phyloP scores from a whole-genome alignment of 1,140 invertebrate genomes.

The Drosophila sturtevanti region DNA sequence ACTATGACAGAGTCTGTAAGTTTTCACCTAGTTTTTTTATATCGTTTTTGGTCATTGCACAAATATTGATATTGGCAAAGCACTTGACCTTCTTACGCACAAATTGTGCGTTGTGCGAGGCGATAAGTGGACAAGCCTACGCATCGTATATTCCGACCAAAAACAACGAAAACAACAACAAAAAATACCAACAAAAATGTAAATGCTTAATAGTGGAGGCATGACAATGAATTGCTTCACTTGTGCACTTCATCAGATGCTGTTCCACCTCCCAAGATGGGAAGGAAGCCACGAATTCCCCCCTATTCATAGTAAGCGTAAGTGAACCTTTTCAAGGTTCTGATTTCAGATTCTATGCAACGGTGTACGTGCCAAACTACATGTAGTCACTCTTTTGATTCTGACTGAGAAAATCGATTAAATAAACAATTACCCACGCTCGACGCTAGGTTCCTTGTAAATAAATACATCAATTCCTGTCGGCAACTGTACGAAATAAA shows the following conservation, averaged over 20 bases:
- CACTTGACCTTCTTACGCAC: conserved; percentile 37
- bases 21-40: background rate
- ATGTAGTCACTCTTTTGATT: conserved; percentile 43
- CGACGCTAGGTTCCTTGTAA: conserved; percentile 21
- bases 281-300: conserved; percentile 58
- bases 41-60: conserved; percentile 26
- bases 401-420: conserved; percentile 39
- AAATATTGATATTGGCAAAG: conserved; percentile 43
- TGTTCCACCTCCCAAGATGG: conserved; percentile 10
- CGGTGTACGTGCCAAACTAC: conserved; percentile 57
- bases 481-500: conserved; percentile 23
- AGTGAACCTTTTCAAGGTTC: conserved; percentile 74
- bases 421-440: conserved; percentile 40
- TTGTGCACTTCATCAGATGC: conserved; percentile 12
- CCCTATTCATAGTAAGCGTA: conserved; percentile 32
- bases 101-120: conserved; percentile 13
- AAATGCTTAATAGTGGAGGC: conserved; percentile 13
- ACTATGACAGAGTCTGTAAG: conserved; percentile 30
- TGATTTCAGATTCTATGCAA: conserved; percentile 24
- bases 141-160: background rate
- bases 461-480: conserved; percentile 41
- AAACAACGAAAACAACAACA: too few relatives aligned
- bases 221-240: conserved; percentile 30
- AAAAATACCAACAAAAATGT: conserved; percentile 4
- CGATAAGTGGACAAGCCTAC: background rate